Base-by-base conservation (phyloP, 2,113 vertebrate genomes). In the Hyaena hyaena region DNA sequence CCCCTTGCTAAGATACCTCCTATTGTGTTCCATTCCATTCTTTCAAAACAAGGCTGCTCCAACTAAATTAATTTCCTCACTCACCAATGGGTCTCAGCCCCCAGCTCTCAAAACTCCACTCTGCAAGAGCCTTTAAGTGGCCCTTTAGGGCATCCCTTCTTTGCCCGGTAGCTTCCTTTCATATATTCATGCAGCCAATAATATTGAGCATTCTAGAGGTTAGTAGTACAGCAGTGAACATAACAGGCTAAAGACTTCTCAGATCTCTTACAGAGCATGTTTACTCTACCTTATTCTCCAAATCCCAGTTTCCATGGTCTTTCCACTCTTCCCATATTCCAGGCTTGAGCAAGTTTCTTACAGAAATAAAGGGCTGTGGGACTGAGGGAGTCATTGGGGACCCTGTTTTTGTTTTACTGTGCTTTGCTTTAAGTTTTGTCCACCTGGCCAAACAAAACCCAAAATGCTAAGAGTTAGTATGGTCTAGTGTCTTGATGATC, bases 341-440 rank as follows among this genome's bases (percentile, higher is more conserved):
- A 53, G 24, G 24, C 5, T 39, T 68, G n/a, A 91, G 55, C 45
- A 77, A 26, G 9, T 76, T 63, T 90, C 79, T 58, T 48, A 0
- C 10, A 68, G 71, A 91, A 95, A 28, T 55, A 43, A 26, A 50
- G 6, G 24, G 17, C 26, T 58, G 21, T 66, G 35, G 31, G n/a
- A 26, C 28, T 7, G 14, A 63, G n/a, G 24, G 3, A 11, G 35
- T 55, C 31, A 19, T 2, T 12, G 5, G 73, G 19, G 82, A 77
- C 10, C n/a, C 43, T 68, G n/a, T 63, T 97, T 84, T 79, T 68
- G 48, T 96, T 69, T 93, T 80, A 15, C 43, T 90, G 9, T 80
- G 23, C 63, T 80, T 74, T 92, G 12, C 24, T 94, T 73, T 77
- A 11, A 63, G 17, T 92, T 94, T 71, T 95, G 68, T 53, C 39